These are phyloP conservation scores for Enteromius fasciolatus DNA, from an alignment of 2,797 vertebrate genomes.

Conservation along the genomic window DNA sequence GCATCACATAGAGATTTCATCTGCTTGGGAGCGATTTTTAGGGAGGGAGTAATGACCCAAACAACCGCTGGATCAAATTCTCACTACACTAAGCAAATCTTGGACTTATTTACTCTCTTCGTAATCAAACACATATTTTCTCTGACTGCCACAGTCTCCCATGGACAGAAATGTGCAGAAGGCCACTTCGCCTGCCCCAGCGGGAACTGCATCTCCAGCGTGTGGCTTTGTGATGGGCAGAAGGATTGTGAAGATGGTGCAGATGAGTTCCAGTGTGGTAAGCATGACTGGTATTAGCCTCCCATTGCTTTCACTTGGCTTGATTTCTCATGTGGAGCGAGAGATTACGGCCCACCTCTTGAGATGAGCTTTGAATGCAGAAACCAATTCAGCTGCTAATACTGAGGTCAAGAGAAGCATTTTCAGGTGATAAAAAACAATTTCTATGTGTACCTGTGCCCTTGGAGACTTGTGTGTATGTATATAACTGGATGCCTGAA, in stretches of 20 bases:
- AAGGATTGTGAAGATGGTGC: slow-evolving; percentile 97
- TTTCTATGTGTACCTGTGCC: slow-evolving; percentile 4
- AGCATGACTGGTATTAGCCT: slow-evolving; percentile 54
- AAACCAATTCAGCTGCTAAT: slow-evolving; percentile 46
- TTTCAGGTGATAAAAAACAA: slow-evolving; percentile 33
- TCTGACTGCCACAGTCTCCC: slow-evolving; percentile 83
- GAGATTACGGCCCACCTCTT: slow-evolving; percentile 38
- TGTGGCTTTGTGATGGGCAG: slow-evolving; percentile 97
- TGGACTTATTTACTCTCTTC: slow-evolving; percentile 16
- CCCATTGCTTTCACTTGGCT: slow-evolving; percentile 38
- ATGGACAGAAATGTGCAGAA: slow-evolving; percentile 92
- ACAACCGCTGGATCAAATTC: slow-evolving; percentile 46
- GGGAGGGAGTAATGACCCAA: slow-evolving; percentile 52
- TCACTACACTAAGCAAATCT: slow-evolving; percentile 47
- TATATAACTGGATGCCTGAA: slow-evolving; percentile 12
- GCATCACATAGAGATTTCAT: slow-evolving; percentile 42
- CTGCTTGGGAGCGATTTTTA: slow-evolving; percentile 44
- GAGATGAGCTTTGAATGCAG: slow-evolving; percentile 41
- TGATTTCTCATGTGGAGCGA: slow-evolving; percentile 45
- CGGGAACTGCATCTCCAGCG: slow-evolving; percentile 97
- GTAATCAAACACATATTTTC: slow-evolving; percentile 36
- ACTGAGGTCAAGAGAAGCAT: slow-evolving; percentile 33
- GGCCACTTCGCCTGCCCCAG: slow-evolving; percentile 97
- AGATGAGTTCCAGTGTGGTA: slow-evolving; percentile 96
- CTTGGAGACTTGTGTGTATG: slow-evolving; percentile 11